phyloP scores from a whole-genome alignment of 2,113 vertebrate species.

The Ciconia maguari region DNA sequence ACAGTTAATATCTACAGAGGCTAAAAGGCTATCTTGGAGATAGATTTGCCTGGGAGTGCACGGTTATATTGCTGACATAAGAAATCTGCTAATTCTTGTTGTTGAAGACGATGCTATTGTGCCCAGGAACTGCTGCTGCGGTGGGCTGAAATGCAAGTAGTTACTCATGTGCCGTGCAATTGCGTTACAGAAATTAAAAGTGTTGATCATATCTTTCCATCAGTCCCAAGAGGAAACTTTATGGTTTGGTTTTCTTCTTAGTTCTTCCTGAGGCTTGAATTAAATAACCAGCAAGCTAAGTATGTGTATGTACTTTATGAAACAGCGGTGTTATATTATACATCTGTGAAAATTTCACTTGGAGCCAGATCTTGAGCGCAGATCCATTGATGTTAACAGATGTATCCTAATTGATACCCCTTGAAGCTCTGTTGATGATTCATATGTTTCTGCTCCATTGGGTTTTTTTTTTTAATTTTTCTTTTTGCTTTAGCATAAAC shows the following conservation, averaged over 20 bases:
- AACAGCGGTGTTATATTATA: neutral
- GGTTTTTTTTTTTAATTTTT: neutral
- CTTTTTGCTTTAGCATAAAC: neutral
- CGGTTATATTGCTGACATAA: neutral
- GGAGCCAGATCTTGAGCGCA: neutral
- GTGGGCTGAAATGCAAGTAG: neutral
- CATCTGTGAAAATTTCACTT: neutral
- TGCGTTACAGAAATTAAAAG: neutral
- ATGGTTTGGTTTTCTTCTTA: neutral
- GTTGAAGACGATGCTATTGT: neutral
- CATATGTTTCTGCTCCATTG: neutral
- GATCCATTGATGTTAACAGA: neutral
- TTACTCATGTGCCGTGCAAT: neutral
- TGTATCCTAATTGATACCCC: neutral
- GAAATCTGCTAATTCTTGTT: neutral
- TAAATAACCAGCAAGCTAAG: neutral
- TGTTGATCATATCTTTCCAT: neutral
- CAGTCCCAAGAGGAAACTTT: neutral
- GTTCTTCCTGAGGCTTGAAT: neutral
- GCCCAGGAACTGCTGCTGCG: neutral
- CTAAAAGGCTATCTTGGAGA: neutral
- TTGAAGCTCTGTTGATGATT: neutral
- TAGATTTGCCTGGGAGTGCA: neutral
- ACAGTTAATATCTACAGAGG: slow-evolving; percentile 1
- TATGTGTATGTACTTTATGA: neutral